Evolutionary conservation across 2,797 vertebrate genomes (phyloP), one percentile per base, ranked within the genome.

Genomic region (Lepilemur septentrionalis): DNA sequence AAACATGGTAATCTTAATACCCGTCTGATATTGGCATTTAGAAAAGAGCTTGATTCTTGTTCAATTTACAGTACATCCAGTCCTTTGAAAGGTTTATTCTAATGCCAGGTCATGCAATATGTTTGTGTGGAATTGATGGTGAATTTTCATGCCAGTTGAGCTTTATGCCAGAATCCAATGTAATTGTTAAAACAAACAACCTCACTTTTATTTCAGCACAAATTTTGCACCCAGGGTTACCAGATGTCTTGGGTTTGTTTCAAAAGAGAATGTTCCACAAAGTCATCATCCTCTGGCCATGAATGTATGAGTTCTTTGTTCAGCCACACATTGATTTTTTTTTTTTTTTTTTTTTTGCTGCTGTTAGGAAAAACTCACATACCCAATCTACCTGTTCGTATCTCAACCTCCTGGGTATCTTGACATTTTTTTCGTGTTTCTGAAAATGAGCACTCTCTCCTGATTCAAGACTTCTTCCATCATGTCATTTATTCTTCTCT

Each of bases 51-150:
- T 57, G 67, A 73, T 69, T 94, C 93, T 69, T 82, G 30, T 61
- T 96, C 50, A 83, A 35, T 89, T 85, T 72, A 81, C 50, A 89
- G 80, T 35, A 73, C 28, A 75, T 28, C 15, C n/a, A 75, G 41
- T 59, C 41, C 61, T 81, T 78, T 70, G 78, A 92, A 72, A 95
- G 76, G 11, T 38, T 93, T 67, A 70, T 91, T 82, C 86, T 89
- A 86, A 93, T 82, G 38, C 86, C 94, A 95, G 67, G 32, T 70
- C 93, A 89, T 30, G 76, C 7, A 80, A 55, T 48, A 59, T 46
- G 55, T 93, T 88, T 82, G 63, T 82, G 22, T 79, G n/a, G 35
- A 73, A 73, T 9, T 73, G 55, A 78, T 63, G 70, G 18, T 67
- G 82, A 76, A 81, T 92, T 89, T 93, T 93, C 65, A 50, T 55